Percentiles rank a stretch among this genome's conserved stretches.
Evolutionary conservation across 2,888 invertebrate genomes (phyloP).

Genomic region (Dinocampus coccinellae): DNA sequence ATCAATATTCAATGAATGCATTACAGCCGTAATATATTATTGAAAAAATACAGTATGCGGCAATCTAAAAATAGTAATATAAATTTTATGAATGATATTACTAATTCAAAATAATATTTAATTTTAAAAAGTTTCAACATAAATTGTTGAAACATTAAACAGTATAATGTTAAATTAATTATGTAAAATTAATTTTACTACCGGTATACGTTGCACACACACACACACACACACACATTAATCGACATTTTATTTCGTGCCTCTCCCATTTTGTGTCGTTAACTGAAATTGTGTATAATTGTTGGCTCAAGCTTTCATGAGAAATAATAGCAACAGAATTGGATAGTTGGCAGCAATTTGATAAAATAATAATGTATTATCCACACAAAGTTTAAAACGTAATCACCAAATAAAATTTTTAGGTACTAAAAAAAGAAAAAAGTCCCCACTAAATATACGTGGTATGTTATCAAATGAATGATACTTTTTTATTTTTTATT

Average conservation of each 20-base stretch:
- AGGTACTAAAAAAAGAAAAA: not conserved
- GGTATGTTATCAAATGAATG: not conserved
- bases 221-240: not conserved
- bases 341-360: not conserved
- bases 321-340: not conserved
- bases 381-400: not conserved
- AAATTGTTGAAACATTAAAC: not conserved
- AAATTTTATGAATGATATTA: no score
- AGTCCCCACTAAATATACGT: no score
- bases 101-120: no score
- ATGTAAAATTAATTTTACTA: not conserved
- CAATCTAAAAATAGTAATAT: no score
- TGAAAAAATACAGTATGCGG: not conserved
- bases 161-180: not conserved
- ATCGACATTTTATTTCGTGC: not conserved
- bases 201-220: not conserved
- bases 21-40: not conserved
- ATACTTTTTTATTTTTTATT: constrained; percentile 10
- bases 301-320: not conserved
- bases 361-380: constrained; percentile 8
- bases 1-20: not conserved
- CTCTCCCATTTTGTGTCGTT: not conserved
- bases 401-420: not conserved
- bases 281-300: not conserved
- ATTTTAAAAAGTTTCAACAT: not conserved